phyloP scores from a whole-genome alignment of 2,113 vertebrate genomes.

The Pachypanchax playfairii region DNA sequence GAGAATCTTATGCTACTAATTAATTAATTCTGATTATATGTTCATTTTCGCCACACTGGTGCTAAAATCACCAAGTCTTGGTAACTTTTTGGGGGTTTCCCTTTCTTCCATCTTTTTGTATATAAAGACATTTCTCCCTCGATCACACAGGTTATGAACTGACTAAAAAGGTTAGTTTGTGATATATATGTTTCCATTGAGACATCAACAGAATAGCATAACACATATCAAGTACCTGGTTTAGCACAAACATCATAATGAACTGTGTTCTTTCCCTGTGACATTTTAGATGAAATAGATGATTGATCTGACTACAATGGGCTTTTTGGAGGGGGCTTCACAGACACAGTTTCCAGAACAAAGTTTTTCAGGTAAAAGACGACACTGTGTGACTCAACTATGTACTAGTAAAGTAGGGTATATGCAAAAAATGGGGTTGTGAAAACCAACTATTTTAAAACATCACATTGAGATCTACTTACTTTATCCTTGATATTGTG shows the following conservation, averaged over 20 bases:
- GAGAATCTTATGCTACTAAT: too few species aligned
- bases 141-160: background rate
- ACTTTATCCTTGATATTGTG: conserved; percentile 7
- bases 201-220: background rate
- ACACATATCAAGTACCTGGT: background rate
- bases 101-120: background rate
- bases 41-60: too few species aligned
- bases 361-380: background rate
- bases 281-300: background rate
- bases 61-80: too few species aligned
- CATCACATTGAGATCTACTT: background rate
- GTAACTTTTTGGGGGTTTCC: too few species aligned
- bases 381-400: background rate
- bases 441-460: background rate
- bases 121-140: background rate
- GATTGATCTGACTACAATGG: background rate
- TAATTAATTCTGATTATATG: too few species aligned
- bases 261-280: background rate
- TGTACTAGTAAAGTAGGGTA: background rate
- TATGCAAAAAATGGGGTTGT: background rate
- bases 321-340: background rate
- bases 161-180: too few species aligned
- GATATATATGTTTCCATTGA: background rate
- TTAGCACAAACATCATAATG: too few species aligned
- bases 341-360: background rate